phyloP scores from a whole-genome alignment of 2,797 vertebrate species.

The Rhinogobio ventralis region DNA sequence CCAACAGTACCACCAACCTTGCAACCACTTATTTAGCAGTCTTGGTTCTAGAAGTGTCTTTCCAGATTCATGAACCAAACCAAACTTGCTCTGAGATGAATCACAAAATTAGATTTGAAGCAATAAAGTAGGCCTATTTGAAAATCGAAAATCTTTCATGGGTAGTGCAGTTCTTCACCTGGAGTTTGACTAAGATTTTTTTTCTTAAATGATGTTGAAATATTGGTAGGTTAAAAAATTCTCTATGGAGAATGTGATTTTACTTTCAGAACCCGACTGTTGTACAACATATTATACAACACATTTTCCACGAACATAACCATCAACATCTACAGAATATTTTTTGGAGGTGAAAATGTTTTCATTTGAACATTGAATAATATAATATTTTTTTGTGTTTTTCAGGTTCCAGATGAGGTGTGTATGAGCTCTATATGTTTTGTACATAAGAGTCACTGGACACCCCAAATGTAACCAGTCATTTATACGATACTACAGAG shows the following conservation, averaged over 20 bases:
- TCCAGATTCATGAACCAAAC: neutral
- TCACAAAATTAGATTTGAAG: neutral
- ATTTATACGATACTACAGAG: neutral
- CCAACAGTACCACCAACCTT: neutral
- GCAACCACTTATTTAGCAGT: neutral
- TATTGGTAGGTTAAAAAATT: neutral
- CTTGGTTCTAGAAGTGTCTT: neutral
- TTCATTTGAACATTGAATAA: neutral
- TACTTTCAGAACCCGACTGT: neutral
- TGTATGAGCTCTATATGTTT: neutral
- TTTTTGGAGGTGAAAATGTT: neutral
- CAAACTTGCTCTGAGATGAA: neutral
- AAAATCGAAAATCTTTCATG: neutral
- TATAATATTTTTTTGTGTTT: slow-evolving; percentile 32
- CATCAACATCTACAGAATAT: neutral
- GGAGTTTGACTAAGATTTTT: neutral
- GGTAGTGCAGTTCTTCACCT: neutral
- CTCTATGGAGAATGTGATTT: neutral
- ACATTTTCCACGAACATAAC: neutral
- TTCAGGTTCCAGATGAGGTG: slow-evolving; percentile 59
- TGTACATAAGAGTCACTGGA: slow-evolving; percentile 1
- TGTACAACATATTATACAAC: neutral
- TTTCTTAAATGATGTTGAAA: neutral
- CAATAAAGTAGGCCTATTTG: neutral
- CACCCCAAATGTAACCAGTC: neutral